Conservation (phyloP, 2,888 invertebrate species). For the Coenonympha arcania region DNA sequence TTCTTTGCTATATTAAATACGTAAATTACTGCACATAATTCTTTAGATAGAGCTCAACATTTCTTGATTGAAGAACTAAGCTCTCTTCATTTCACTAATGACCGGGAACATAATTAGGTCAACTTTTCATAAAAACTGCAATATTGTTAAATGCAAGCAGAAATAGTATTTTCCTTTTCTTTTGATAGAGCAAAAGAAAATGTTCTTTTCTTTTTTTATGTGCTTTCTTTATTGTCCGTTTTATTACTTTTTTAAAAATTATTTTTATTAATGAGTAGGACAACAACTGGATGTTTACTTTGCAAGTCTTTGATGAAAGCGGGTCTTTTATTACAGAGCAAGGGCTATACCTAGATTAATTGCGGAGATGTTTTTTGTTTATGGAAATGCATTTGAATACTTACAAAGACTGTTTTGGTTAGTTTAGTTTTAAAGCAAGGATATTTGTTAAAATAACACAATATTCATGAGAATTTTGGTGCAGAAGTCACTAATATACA, state of each 20-base stretch:
- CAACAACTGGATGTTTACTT: neutral
- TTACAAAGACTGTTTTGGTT: no score
- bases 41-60: neutral
- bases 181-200: neutral
- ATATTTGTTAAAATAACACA: no score
- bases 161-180: neutral
- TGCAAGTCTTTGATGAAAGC: neutral
- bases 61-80: neutral
- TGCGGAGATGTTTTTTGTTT: no score
- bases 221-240: neutral
- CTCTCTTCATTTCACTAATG: neutral
- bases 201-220: neutral
- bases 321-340: no score
- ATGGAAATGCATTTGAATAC: no score
- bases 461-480: no score
- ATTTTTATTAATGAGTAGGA: neutral
- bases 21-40: neutral
- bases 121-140: conserved; percentile 1
- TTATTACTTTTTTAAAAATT: neutral
- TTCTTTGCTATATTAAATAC: no score
- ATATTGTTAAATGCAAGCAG: conserved; percentile 2
- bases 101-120: conserved; percentile 3
- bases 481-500: no score
- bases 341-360: no score
- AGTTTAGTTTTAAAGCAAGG: no score